Base-by-base conservation (phyloP, 1,140 invertebrate genomes). In the Zaprionus tsacasi region DNA sequence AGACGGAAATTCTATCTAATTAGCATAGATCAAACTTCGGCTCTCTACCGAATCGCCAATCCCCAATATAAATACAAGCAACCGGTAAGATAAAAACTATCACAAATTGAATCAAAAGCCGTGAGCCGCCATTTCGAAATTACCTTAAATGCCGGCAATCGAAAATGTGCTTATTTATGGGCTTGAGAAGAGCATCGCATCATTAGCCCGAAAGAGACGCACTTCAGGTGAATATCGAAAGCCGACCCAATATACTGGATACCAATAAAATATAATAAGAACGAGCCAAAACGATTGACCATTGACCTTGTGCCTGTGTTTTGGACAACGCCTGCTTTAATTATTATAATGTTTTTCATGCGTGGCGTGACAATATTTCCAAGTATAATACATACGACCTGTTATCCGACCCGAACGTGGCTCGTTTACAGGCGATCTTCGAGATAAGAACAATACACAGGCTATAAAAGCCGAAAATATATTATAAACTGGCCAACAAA, bases 91-190 rank as follows among this genome's bases (percentile, higher is more conserved):
- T 17, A 59, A 54, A 54, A 40, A 15, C 68, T 40, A 71, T 71
- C 78, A 70, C 63, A 65, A 67, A 79, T 64, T 69, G 63, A 88
- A 83, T 88, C 77, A 82, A 87, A 88, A 89, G 76, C 77, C 71
- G 61, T 71, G 61, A 89, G 85, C 83, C 78, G 85, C 70, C 40
- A 43, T 66, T 71, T 61, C 60, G 60, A 71, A 59, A 56, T 70
- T 76, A 67, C 61, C 50, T 81, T 73, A 82, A 86, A 87, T 86
- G 82, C 82, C 82, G 83, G 82, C 74, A 79, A 81, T 78, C 77
- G 65, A 72, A 61, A 70, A 68, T 69, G 63, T 68, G 38, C 70
- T 75, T 78, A 89, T 87, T 89, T 87, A 87, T 87, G 69, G 59
- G 38, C 66, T 33, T 11, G 27, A 61, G 38, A 40, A 40, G 57